Base-by-base conservation (phyloP, 2,113 vertebrate species). In the Polypterus bichir region DNA sequence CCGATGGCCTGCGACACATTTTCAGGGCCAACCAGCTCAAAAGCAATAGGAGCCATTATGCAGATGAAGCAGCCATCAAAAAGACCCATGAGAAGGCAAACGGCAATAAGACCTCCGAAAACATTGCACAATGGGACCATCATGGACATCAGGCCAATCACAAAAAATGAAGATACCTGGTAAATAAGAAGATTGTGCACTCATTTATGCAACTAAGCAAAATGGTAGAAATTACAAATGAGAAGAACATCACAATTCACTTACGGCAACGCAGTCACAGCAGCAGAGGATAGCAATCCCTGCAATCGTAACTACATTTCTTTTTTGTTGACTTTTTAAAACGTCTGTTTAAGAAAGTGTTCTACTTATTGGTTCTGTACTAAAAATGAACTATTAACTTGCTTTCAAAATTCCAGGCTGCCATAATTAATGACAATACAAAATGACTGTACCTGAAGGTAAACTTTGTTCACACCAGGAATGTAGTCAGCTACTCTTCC, bases 31-130 rank as follows among this genome's bases (percentile, higher is more conserved):
- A 98, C 92, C 47, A 99, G 81, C 73, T 97, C 92, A 6, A 97
- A 99, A 71, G 95, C 95, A 58, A 97, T 96, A 6, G 96, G 96
- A 9, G 93, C 96, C 96, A 99, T 99, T 68, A 97, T 97, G 66
- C 90, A 91, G 80, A 98, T 98, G 78, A 99, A 98, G 78, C 95
- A 97, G 61, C 96, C 96, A 1, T 99, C 96, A 59, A 97, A 98
- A 59, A 98, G 74, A 4, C 96, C 96, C 96, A 99, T 97, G 62
- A 98, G 76, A 66, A 99, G 86, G 66, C 94, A 98, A 54, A 98
- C 94, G 1, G 88, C 91, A 0, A 98, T 86, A 48, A 99, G 90
- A 4, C 82, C 86, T 0, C 87, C 89, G 1, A 99, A 97, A 67
- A 81, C 51, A 0, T 77, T 6, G 69, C 94, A 99, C 66, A 97